Percentiles rank a stretch among this genome's conserved stretches.
phyloP scores from a whole-genome alignment of 2,888 invertebrate species.

The Saturnia japonica region DNA sequence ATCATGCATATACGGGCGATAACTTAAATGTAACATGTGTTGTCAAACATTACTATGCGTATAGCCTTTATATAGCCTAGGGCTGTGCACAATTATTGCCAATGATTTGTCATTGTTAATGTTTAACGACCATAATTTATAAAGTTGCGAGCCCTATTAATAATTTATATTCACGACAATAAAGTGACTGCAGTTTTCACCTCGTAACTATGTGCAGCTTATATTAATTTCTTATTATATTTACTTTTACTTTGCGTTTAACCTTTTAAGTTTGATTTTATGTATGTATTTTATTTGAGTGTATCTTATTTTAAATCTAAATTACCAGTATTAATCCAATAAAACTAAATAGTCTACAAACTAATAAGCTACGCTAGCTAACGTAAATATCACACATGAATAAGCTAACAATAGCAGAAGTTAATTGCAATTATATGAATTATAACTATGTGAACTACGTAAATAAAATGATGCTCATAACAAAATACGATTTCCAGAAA shows the following conservation, averaged over 20 bases:
- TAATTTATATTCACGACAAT: neutral
- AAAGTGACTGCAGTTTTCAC: neutral
- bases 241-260: neutral
- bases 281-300: neutral
- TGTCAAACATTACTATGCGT: conserved; percentile 8
- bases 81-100: neutral
- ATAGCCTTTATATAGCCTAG: neutral
- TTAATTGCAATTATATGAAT: neutral
- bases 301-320: neutral
- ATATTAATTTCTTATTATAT: no score
- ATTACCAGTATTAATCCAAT: neutral
- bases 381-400: no score
- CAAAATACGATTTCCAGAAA: conserved; percentile 15
- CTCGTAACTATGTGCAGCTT: neutral
- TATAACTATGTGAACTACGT: neutral
- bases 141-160: neutral
- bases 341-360: neutral
- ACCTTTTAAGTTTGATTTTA: neutral
- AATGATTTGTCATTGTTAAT: neutral
- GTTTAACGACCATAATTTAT: neutral
- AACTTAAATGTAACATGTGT: conserved; percentile 32
- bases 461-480: conserved; percentile 3
- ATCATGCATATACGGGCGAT: conserved; percentile 42
- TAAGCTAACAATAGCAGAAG: neutral
- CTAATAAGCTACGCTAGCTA: no score